These are phyloP conservation scores for Sesamia inferens DNA, from an alignment of 2,888 invertebrate species.

Conservation along the genomic window DNA sequence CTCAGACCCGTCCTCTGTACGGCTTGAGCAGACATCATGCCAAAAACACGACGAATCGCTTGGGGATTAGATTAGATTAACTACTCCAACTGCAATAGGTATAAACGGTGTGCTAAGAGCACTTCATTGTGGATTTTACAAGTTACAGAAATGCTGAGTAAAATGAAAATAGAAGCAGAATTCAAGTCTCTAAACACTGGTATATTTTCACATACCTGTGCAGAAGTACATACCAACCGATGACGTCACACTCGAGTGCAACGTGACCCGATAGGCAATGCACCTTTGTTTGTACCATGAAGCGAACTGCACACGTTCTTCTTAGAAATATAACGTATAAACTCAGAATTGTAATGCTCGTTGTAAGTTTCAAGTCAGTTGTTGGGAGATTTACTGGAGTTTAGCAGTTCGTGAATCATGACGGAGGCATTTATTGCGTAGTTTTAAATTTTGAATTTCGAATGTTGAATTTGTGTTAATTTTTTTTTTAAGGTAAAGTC, in stretches of 20 bases:
- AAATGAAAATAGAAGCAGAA: conserved; percentile 19
- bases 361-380: conserved; percentile 47
- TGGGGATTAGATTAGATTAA: too few relatives aligned
- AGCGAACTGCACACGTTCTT: conserved; percentile 59
- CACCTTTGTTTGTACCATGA: conserved; percentile 57
- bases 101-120: not conserved
- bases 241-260: conserved; percentile 57
- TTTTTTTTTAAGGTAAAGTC: not conserved
- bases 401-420: conserved; percentile 45
- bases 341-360: conserved; percentile 52
- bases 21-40: too few relatives aligned
- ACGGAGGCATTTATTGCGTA: conserved; percentile 25
- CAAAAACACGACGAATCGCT: too few relatives aligned
- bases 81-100: not conserved
- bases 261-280: conserved; percentile 65
- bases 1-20: too few relatives aligned
- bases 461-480: not conserved
- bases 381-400: conserved; percentile 34
- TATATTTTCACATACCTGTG: conserved; percentile 12
- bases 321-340: conserved; percentile 59
- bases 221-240: conserved; percentile 18
- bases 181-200: not conserved
- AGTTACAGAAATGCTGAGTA: not conserved
- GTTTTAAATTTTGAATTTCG: conserved; percentile 1
- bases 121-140: not conserved